Conservation (phyloP, 2,113 vertebrate genomes). For the Panthera leo region DNA sequence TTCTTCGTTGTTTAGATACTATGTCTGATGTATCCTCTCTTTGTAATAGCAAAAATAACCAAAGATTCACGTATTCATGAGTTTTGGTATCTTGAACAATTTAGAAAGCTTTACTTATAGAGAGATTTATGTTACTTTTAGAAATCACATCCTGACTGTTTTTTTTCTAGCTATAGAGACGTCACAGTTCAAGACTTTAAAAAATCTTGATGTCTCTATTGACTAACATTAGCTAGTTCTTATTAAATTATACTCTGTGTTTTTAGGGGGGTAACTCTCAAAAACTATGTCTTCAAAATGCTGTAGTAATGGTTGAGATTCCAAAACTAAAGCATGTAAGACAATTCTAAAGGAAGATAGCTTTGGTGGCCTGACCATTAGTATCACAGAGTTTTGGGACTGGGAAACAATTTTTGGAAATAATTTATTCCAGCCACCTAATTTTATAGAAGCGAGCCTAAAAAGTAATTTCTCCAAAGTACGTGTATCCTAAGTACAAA, state of each 20-base stretch:
- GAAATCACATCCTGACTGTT: background rate
- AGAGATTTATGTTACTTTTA: background rate
- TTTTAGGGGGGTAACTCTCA: constrained; percentile 49
- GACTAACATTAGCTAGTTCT: background rate
- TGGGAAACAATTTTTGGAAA: background rate
- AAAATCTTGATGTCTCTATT: background rate
- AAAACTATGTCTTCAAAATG: constrained; percentile 81
- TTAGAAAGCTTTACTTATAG: background rate
- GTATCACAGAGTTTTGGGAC: background rate
- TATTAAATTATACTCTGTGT: background rate
- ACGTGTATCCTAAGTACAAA: background rate
- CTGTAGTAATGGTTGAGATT: constrained; percentile 83
- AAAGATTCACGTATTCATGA: background rate
- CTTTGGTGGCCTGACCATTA: constrained; percentile 12
- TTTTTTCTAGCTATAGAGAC: background rate
- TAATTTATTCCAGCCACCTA: background rate
- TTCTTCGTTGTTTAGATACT: background rate
- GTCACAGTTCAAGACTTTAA: background rate
- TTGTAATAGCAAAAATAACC: background rate
- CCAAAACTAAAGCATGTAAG: constrained; percentile 77
- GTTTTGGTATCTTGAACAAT: constrained; percentile 5
- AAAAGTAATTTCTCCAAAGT: background rate
- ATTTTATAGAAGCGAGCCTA: background rate
- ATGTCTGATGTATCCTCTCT: background rate
- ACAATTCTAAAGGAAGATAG: constrained; percentile 79